Base-by-base conservation (phyloP, 2,113 vertebrate genomes). In the Eleginops maclovinus region DNA sequence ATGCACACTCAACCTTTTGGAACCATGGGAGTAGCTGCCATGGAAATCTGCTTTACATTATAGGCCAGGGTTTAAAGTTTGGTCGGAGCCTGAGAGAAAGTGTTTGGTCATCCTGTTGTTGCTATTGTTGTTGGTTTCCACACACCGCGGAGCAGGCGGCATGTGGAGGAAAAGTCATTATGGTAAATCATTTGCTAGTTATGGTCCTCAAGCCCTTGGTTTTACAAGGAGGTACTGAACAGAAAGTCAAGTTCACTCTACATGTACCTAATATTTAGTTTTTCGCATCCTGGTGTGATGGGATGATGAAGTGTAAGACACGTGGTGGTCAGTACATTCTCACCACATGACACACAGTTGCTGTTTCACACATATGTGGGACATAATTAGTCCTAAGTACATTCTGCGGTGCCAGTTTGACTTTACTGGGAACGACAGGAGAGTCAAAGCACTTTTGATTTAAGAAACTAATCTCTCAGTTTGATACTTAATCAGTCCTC, bases 331-430 rank as follows among this genome's bases (percentile, higher is more conserved):
- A 83, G 51, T 62, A 24, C 74, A 59, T 31, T 76, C 51, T 41
- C 4, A 61, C 49, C 71, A 44, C 58, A 86, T 83, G 84, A 89
- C 75, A 70, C 50, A 61, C 17, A 9, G 28, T 77, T 63, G 19
- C 61, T 61, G 28, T 66, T 41, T 74, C 44, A 60, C 66, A 78
- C 54, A 44, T 47, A 59, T 16, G 49, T 60, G 55, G 21, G 49
- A 71, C 72, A 72, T 79, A 19, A 17, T 50, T 26, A 4, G 21
- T 54, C 24, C 53, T 53, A 19, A 28, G 58, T 8, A 81, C 13
- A 51, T 21, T 31, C 3, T 36, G 47, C 0, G 40, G 14, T 24
- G 46, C 21, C 46, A 68, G 11, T 43, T 70, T 46, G 50, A 64
- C 43, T 13, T 19, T 65, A 21, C 21, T 10, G 9, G 26, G 22